A percentile compares a stretch with the other conserved stretches of the same genome.
Conservation (phyloP, 2,797 vertebrate genomes). For the Pelodytes ibericus region DNA sequence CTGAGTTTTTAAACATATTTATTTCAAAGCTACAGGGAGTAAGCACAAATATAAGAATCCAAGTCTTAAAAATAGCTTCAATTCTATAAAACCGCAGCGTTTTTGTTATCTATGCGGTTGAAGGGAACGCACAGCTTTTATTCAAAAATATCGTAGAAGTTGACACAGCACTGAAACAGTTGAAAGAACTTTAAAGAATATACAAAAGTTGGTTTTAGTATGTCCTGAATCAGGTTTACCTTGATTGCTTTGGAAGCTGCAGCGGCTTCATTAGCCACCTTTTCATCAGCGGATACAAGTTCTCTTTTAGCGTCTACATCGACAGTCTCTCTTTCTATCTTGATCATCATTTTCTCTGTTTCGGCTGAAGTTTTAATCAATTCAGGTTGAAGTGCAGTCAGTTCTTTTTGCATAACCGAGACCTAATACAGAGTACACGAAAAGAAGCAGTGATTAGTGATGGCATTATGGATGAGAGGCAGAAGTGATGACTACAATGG, state of each 20-base stretch:
- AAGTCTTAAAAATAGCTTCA: too few species aligned
- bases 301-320: conserved; percentile 90
- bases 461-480: not conserved
- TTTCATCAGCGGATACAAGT: conserved; percentile 87
- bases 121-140: not conserved
- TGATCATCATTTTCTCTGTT: conserved; percentile 88
- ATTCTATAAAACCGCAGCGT: not conserved
- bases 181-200: not conserved
- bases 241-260: conserved; percentile 86
- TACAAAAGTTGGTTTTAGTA: not conserved
- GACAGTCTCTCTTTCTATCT: conserved; percentile 84
- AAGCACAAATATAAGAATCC: too few species aligned
- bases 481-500: conserved; percentile 3
- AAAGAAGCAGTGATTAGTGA: conserved; percentile 29
- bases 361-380: conserved; percentile 87
- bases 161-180: too few species aligned
- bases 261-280: conserved; percentile 87
- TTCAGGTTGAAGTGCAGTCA: conserved; percentile 88
- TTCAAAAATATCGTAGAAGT: not conserved
- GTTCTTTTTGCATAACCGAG: conserved; percentile 87
- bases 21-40: too few species aligned
- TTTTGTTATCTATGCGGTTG: not conserved
- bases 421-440: conserved; percentile 72
- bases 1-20: too few species aligned
- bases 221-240: conserved; percentile 67